Percentiles rank a stretch among this genome's conserved stretches.
phyloP scores from a whole-genome alignment of 2,113 vertebrate species.

The Natator depressus region DNA sequence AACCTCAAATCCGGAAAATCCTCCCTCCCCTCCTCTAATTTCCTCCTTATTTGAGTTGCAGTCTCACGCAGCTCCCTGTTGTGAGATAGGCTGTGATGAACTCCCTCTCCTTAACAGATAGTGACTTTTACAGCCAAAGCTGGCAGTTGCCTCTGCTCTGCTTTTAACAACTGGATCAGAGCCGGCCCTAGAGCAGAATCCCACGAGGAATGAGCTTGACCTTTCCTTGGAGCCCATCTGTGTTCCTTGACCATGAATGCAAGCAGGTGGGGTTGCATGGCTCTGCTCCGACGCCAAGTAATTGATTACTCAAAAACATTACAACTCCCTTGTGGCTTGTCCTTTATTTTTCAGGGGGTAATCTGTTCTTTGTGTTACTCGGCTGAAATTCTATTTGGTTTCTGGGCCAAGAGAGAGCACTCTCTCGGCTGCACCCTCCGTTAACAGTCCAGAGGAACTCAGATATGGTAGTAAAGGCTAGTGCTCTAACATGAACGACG shows the following conservation, averaged over 20 bases:
- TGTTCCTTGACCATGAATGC: accelerated
- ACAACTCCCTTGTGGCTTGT: not conserved
- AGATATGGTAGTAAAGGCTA: not conserved
- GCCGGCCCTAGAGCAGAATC: not conserved
- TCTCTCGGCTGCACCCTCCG: not conserved
- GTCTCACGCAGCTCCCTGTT: not conserved
- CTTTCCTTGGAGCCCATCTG: not conserved
- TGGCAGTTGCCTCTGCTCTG: not conserved
- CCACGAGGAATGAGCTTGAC: not conserved
- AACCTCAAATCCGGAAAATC: conserved; percentile 63
- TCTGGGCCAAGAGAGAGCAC: not conserved
- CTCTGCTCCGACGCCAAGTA: conserved; percentile 38
- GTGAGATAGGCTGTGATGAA: not conserved
- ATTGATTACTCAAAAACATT: not conserved
- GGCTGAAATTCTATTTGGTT: conserved; percentile 13
- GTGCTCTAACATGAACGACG: not conserved
- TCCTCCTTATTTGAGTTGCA: conserved; percentile 5
- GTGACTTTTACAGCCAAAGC: conserved; percentile 2
- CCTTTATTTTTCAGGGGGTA: not conserved
- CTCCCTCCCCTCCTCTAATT: not conserved
- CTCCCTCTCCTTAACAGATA: not conserved
- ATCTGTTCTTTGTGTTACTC: not conserved
- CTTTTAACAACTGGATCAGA: not conserved
- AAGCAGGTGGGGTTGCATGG: not conserved
- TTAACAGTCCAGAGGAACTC: not conserved